Evolutionary conservation across 2,113 vertebrate genomes (phyloP).

Genomic region (Microtus oregoni): DNA sequence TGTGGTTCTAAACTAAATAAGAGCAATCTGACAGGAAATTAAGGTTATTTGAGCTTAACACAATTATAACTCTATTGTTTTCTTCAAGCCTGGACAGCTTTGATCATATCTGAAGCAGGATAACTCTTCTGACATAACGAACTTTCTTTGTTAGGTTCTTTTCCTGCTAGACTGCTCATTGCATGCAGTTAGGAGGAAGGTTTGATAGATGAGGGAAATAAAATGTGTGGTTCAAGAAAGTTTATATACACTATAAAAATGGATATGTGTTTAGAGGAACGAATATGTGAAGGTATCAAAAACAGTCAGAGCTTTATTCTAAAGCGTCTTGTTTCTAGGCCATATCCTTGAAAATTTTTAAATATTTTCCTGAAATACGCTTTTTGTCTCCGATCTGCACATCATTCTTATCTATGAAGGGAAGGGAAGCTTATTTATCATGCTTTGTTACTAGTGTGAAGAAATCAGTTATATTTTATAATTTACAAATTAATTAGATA

Average conservation of each 20-base stretch:
- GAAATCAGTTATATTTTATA: neutral
- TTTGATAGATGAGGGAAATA: slow-evolving; percentile 43
- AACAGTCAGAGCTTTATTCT: slow-evolving; percentile 1
- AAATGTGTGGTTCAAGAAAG: slow-evolving; percentile 7
- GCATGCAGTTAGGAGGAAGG: slow-evolving; percentile 42
- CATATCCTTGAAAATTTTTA: neutral
- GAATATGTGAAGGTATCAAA: neutral
- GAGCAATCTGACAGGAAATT: slow-evolving; percentile 57
- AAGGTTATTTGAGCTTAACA: slow-evolving; percentile 19
- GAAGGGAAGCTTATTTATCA: neutral
- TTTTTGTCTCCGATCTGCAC: slow-evolving; percentile 26
- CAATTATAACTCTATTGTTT: slow-evolving; percentile 55
- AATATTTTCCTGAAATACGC: neutral
- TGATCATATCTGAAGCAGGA: slow-evolving; percentile 45
- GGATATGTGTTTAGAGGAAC: neutral
- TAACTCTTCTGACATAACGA: slow-evolving; percentile 61
- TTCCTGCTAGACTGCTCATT: slow-evolving; percentile 1
- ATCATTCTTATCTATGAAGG: slow-evolving; percentile 28
- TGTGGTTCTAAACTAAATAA: slow-evolving; percentile 38
- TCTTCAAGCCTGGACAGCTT: slow-evolving; percentile 28
- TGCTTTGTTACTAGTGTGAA: slow-evolving; percentile 25
- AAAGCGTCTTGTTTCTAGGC: neutral
- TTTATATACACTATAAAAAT: neutral
- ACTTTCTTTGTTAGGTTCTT: slow-evolving; percentile 58
- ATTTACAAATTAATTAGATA: too few species aligned